Evolutionary conservation across 2,113 vertebrate genomes (phyloP).

Genomic region (Gracilinanus agilis): DNA sequence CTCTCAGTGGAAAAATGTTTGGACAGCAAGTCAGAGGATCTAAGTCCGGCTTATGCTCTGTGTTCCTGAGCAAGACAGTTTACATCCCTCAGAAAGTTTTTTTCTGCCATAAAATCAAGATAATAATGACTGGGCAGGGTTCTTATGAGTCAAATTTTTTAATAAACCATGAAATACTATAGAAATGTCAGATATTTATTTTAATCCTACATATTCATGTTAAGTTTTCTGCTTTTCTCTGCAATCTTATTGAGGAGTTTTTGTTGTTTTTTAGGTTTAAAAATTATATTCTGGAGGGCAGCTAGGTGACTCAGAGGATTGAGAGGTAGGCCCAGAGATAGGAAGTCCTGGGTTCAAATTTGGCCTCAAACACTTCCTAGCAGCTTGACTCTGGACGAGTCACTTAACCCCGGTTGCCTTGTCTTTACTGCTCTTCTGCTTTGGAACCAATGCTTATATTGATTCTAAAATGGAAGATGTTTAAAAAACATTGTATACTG

Average conservation of each 20-base stretch:
- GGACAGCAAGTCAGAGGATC: background rate
- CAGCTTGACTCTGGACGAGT: too few relatives aligned
- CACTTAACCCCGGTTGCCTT: too few relatives aligned
- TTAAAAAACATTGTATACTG: slow-evolving; percentile 45
- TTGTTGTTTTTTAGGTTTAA: slow-evolving; percentile 50
- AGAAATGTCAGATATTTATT: background rate
- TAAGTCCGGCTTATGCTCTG: background rate
- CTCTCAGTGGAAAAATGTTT: background rate
- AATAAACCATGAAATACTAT: background rate
- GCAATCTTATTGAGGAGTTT: background rate
- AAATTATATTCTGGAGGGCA: too few relatives aligned
- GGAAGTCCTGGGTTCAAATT: too few relatives aligned
- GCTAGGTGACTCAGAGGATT: too few relatives aligned
- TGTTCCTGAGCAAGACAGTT: too few relatives aligned
- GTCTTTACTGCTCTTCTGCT: too few relatives aligned
- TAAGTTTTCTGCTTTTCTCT: slow-evolving; percentile 10
- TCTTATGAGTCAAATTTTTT: background rate
- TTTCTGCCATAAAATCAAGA: background rate
- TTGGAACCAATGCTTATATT: too few relatives aligned
- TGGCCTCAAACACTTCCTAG: too few relatives aligned
- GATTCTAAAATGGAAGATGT: too few relatives aligned
- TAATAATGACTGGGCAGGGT: background rate
- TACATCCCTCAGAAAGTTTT: background rate
- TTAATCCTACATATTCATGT: slow-evolving; percentile 41
- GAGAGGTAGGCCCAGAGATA: too few relatives aligned